Evolutionary conservation across 2,888 invertebrate species (phyloP).

Genomic region (Camponotus fellah): DNA sequence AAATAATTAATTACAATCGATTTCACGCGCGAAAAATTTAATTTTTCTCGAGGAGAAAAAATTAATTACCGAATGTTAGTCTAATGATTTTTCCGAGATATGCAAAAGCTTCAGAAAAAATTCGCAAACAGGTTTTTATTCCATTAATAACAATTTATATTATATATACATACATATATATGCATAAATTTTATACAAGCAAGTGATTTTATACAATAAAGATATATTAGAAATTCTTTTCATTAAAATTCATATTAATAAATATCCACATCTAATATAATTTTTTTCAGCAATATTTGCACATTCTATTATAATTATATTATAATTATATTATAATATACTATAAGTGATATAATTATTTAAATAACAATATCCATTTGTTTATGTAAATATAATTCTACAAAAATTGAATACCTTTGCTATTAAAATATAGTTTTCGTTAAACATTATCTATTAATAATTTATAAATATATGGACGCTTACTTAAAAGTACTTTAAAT

Average conservation of each 20-base stretch:
- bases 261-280: not conserved
- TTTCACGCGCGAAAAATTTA: too few species aligned
- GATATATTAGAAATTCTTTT: not conserved
- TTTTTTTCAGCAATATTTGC: not conserved
- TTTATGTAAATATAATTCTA: not conserved
- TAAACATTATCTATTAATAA: not conserved
- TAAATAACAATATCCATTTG: not conserved
- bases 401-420: constrained; percentile 5
- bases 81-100: too few species aligned
- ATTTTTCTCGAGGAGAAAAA: too few species aligned
- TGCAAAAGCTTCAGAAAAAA: too few species aligned
- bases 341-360: not conserved
- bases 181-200: too few species aligned
- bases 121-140: too few species aligned
- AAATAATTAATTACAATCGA: too few species aligned
- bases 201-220: too few species aligned
- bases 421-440: constrained; percentile 23
- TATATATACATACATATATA: too few species aligned
- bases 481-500: constrained; percentile 51
- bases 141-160: too few species aligned
- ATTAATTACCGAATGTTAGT: too few species aligned
- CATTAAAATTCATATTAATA: not conserved
- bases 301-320: not conserved
- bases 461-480: not conserved
- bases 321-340: constrained; percentile 10